phyloP scores from a whole-genome alignment of 64 coral and sea anemone genomes.

The Montipora efflorescens region DNA sequence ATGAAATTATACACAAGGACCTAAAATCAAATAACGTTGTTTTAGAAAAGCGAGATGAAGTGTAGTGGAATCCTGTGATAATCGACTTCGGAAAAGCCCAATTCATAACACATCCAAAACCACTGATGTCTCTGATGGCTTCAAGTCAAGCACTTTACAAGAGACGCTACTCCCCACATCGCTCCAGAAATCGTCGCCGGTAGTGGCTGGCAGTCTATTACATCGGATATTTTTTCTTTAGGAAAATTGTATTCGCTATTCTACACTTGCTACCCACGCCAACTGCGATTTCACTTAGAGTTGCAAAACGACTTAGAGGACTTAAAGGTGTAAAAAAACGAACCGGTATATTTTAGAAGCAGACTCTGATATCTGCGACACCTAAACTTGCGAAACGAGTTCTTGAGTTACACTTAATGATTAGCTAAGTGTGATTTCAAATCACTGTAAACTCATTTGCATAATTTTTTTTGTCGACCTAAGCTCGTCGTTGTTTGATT shows the following conservation, averaged over 20 bases:
- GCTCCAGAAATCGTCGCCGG: slow-evolving; percentile 28
- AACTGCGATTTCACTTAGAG: neutral
- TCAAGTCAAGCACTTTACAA: neutral
- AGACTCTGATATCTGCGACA: neutral
- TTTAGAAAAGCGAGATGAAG: slow-evolving; percentile 11
- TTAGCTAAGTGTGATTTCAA: neutral
- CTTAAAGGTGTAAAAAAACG: neutral
- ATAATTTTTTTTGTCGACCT: neutral
- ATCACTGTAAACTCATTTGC: neutral
- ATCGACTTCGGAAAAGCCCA: slow-evolving; percentile 59
- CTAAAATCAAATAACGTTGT: slow-evolving; percentile 20
- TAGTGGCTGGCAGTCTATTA: neutral
- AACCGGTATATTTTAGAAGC: neutral
- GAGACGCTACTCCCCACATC: neutral
- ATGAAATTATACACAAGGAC: slow-evolving; percentile 9
- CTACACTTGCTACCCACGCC: neutral
- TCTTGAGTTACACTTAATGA: neutral
- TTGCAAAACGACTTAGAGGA: neutral
- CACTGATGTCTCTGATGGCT: neutral
- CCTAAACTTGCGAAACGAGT: neutral
- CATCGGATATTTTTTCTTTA: slow-evolving; percentile 9
- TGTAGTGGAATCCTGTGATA: slow-evolving; percentile 14
- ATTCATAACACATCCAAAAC: neutral
- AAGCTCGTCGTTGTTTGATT: too few species aligned
- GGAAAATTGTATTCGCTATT: neutral